These are phyloP conservation scores for Sycon ciliatum DNA, from an alignment of 37 sponge, comb jelly and placozoan genomes.

Conservation along the genomic window DNA sequence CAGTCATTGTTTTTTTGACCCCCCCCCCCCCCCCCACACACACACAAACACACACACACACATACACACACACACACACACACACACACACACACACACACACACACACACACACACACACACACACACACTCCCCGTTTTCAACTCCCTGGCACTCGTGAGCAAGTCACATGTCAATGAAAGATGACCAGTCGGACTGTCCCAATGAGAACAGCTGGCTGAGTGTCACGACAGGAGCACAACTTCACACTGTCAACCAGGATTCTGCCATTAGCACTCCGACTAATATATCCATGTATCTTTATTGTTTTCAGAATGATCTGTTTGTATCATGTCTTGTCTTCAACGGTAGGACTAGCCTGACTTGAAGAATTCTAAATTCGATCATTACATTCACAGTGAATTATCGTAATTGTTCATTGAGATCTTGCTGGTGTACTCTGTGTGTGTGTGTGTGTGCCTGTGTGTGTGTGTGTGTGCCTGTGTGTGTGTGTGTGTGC, in stretches of 20 bases:
- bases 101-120: slow-evolving; percentile 5
- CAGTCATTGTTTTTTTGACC: not conserved
- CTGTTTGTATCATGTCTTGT: no score
- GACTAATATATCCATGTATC: no score
- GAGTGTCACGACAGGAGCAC: no score
- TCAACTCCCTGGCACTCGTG: no score
- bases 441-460: not conserved
- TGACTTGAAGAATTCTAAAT: no score
- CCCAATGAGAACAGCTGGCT: not conserved
- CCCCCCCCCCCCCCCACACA: no score
- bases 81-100: slow-evolving; percentile 21
- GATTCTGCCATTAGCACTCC: no score
- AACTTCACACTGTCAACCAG: no score
- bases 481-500: not conserved
- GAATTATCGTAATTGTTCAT: no score
- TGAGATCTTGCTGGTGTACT: not conserved
- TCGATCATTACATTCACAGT: no score
- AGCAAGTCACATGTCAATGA: not conserved
- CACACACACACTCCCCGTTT: slow-evolving; percentile 5
- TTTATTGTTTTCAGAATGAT: no score
- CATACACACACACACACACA: slow-evolving; percentile 3
- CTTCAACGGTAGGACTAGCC: no score
- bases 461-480: not conserved
- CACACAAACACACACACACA: not conserved
- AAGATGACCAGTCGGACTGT: not conserved